Evolutionary conservation across 2,888 invertebrate genomes (phyloP), one percentile per base, ranked within the genome.

Genomic region (Tetranychus truncatus): DNA sequence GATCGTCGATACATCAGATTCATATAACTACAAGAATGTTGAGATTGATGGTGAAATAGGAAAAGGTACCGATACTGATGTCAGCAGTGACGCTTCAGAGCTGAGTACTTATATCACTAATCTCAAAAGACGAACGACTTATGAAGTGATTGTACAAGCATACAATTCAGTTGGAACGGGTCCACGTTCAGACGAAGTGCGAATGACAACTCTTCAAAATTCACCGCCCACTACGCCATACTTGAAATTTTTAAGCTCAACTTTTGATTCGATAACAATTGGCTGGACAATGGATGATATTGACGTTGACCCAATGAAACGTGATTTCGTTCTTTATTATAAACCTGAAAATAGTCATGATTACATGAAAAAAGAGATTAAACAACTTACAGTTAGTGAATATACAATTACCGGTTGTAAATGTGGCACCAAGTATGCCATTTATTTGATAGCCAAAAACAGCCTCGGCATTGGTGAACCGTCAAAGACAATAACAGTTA

Each of bases 161-260:
- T 82, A 81, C 76, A 84, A 83, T 78, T 79, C 79, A 11, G 80
- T 81, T 75, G 83, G 83, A 6, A 80, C 81, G 45, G 83, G 83
- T 46, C 83, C 83, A 0, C 79, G 80, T 15, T 82, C 82, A 6
- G 79, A 79, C 0, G 76, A 75, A 45, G 74, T 76, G 5, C 73
- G 65, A 21, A 55, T 65, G 0, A 91, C 92, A 80, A 71, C 77
- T 76, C 66, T 77, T 75, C 71, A 77, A 76, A 24, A 75, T 67
- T 24, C 77, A 45, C 77, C 77, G 45, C 77, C 77, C 46, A 76
- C 72, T 11, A n/a, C 75, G 8, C 71, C 75, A 9, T 66, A 18
- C 6, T 45, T 79, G 1, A 75, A 76, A 34, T 73, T 78, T 2
- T 73, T 76, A 8, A 76, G 76, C 15, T 76, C 76, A 34, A 77